Evolutionary conservation across 2,797 vertebrate genomes (phyloP).

Genomic region (Rhodeus uyekii): DNA sequence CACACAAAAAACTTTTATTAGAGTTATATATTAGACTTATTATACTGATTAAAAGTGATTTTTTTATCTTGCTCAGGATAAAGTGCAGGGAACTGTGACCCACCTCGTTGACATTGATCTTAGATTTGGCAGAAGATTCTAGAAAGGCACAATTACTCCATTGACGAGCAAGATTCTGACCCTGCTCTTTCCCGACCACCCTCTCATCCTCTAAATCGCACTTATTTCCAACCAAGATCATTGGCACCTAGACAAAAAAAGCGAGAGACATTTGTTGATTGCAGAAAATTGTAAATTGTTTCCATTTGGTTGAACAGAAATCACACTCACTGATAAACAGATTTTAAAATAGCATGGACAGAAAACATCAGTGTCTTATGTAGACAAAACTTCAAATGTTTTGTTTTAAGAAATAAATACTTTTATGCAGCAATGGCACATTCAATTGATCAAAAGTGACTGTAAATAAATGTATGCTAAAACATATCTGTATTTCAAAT

Average conservation of each 20-base stretch:
- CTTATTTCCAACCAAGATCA: constrained; percentile 99
- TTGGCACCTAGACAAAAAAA: constrained; percentile 85
- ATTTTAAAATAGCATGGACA: not conserved
- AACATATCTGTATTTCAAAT: too few species aligned
- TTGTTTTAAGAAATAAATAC: too few species aligned
- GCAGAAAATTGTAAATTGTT: not conserved
- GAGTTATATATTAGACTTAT: too few species aligned
- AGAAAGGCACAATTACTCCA: constrained; percentile 99
- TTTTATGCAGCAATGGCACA: not conserved
- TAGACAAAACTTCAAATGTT: not conserved
- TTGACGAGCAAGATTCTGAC: constrained; percentile 96
- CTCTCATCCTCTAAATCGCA: constrained; percentile 98
- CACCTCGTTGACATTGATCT: constrained; percentile 99
- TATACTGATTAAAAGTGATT: too few species aligned
- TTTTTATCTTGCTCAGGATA: not conserved
- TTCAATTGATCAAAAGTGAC: not conserved
- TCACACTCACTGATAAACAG: not conserved
- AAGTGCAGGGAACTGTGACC: constrained; percentile 15
- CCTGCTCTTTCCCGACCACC: constrained; percentile 98
- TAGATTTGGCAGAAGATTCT: constrained; percentile 99
- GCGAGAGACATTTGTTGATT: not conserved
- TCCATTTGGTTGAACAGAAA: not conserved
- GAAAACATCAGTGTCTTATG: not conserved
- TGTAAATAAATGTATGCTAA: too few species aligned
- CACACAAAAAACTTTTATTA: constrained; percentile 10